Conservation (phyloP, 1,140 invertebrate species). For the Microplitis mediator region DNA sequence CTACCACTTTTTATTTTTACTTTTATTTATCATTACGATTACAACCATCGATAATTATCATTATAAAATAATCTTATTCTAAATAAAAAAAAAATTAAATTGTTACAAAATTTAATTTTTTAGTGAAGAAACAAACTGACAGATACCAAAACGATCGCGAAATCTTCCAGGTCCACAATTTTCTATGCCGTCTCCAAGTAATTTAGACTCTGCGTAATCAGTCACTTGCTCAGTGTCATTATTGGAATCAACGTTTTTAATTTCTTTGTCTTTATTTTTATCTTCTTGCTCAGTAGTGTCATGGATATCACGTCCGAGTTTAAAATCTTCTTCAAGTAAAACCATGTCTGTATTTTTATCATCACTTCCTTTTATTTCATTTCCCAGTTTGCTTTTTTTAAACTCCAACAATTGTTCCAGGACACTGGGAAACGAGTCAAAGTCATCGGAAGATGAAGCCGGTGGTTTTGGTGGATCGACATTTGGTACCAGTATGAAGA, state of each 20-base stretch:
- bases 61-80: no score
- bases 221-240: slow-evolving; percentile 20
- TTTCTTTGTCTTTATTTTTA: not conserved
- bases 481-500: slow-evolving; percentile 46
- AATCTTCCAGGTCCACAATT: slow-evolving; percentile 55
- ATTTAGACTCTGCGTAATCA: slow-evolving; percentile 38
- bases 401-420: slow-evolving; percentile 31
- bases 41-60: no score
- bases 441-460: slow-evolving; percentile 17
- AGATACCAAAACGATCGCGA: slow-evolving; percentile 48
- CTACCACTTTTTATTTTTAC: no score
- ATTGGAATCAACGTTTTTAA: slow-evolving; percentile 17
- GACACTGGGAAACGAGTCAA: slow-evolving; percentile 24
- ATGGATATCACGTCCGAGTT: not conserved
- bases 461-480: not conserved
- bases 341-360: not conserved
- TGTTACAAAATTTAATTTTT: slow-evolving; percentile 22
- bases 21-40: no score
- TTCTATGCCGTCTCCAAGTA: slow-evolving; percentile 51
- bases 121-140: slow-evolving; percentile 36
- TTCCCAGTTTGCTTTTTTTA: slow-evolving; percentile 25
- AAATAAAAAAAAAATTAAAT: no score
- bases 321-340: not conserved
- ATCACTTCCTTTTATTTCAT: not conserved
- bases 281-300: not conserved